Evolutionary conservation across 2,888 invertebrate species (phyloP).

Genomic region (Biston betularia): DNA sequence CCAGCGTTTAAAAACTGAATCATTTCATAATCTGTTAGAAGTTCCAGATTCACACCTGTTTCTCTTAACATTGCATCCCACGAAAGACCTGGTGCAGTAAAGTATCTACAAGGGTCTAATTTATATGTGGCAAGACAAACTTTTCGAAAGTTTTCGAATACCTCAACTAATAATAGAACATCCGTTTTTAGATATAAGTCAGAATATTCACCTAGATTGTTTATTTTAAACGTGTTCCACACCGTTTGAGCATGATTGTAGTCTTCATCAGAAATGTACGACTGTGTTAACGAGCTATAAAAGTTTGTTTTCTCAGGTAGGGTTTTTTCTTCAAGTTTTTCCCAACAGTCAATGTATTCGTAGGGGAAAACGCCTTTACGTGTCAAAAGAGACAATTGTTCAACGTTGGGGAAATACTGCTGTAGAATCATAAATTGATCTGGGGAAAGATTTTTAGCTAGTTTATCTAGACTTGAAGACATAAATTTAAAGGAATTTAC

Average conservation of each 20-base stretch:
- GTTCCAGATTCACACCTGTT: conserved; percentile 25
- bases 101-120: conserved; percentile 33
- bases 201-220: conserved; percentile 39
- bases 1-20: too few relatives aligned
- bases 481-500: conserved; percentile 41
- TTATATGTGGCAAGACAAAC: conserved; percentile 33
- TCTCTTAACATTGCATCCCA: conserved; percentile 41
- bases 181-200: conserved; percentile 38
- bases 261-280: conserved; percentile 18
- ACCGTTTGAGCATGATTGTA: conserved; percentile 28
- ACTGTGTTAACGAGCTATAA: conserved; percentile 12
- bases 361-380: conserved; percentile 4
- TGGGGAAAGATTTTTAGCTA: conserved; percentile 19
- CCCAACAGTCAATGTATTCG: conserved; percentile 2
- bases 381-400: background rate
- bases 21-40: conserved; percentile 17
- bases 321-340: background rate
- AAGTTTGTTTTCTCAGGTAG: conserved; percentile 2
- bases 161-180: conserved; percentile 38
- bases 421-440: conserved; percentile 2
- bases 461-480: conserved; percentile 28
- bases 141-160: conserved; percentile 42
- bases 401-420: background rate
- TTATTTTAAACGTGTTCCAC: conserved; percentile 50
- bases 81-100: conserved; percentile 32